These are phyloP conservation scores for Pitta sordida DNA, from an alignment of 2,113 vertebrate species.

Conservation along the genomic window DNA sequence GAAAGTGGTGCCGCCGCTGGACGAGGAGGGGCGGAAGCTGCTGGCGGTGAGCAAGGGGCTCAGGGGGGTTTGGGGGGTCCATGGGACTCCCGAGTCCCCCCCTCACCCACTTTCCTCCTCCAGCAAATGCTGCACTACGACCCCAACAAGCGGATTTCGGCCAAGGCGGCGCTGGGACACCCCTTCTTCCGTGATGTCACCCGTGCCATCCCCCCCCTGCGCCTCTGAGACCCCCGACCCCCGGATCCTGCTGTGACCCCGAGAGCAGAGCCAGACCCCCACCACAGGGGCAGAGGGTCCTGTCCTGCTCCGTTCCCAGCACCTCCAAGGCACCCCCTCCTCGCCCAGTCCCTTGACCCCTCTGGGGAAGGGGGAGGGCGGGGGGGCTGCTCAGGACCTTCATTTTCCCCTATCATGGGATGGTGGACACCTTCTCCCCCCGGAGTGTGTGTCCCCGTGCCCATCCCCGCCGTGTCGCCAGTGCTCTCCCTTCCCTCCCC, in stretches of 20 bases:
- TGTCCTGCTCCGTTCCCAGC: no score
- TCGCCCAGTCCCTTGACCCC: no score
- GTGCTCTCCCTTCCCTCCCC: not conserved
- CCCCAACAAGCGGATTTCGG: slow-evolving; percentile 92
- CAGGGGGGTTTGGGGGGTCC: no score
- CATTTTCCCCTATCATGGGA: no score
- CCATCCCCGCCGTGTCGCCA: not conserved
- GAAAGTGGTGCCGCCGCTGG: slow-evolving; percentile 89
- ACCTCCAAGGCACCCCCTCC: not conserved
- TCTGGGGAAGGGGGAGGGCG: not conserved
- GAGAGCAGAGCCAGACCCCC: no score
- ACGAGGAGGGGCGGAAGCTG: slow-evolving; percentile 88
- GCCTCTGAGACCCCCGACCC: slow-evolving; percentile 36
- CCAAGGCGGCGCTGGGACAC: slow-evolving; percentile 89
- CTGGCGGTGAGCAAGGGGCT: slow-evolving; percentile 77
- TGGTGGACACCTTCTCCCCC: no score
- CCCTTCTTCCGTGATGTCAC: slow-evolving; percentile 92
- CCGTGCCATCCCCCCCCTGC: slow-evolving; percentile 86
- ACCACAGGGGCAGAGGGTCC: no score
- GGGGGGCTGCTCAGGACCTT: no score
- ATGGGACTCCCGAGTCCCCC: not conserved
- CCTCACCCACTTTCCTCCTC: not conserved
- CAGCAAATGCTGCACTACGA: slow-evolving; percentile 95
- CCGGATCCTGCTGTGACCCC: no score
- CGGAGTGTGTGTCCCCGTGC: no score